These are phyloP conservation scores for Aphelenchoides besseyi DNA, from an alignment of 1,140 invertebrate genomes.

Conservation along the genomic window DNA sequence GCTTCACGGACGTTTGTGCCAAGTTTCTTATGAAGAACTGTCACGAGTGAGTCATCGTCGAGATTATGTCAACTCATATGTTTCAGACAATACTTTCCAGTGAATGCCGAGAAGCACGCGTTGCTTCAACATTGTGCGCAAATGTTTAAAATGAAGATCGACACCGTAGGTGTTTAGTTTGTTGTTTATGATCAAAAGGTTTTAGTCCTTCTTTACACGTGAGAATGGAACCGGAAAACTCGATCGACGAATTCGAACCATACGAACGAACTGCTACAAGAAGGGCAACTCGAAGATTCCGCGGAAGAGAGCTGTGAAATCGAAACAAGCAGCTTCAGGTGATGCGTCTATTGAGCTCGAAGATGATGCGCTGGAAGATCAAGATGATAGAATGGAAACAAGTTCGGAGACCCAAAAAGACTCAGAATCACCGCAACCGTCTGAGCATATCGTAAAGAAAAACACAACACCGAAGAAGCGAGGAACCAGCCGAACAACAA, in stretches of 20 bases:
- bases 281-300: slow-evolving; percentile 5
- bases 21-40: slow-evolving; percentile 8
- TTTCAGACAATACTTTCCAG: neutral
- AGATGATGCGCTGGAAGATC: too few species aligned
- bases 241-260: neutral
- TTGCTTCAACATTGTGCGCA: neutral
- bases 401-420: too few species aligned
- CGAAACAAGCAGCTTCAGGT: neutral
- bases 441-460: too few species aligned
- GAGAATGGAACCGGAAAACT: slow-evolving; percentile 12
- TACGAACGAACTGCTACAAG: neutral
- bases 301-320: neutral
- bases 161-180: slow-evolving; percentile 1
- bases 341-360: too few species aligned
- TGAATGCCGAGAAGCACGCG: neutral
- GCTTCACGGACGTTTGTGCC: neutral
- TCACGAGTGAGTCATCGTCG: neutral
- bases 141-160: neutral
- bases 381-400: too few species aligned
- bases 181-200: neutral
- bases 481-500: too few species aligned
- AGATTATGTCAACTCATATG: neutral
- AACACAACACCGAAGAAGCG: too few species aligned
- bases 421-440: too few species aligned
- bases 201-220: slow-evolving; percentile 3